Conservation (phyloP, 2,888 invertebrate species). For the Altica lythri region DNA sequence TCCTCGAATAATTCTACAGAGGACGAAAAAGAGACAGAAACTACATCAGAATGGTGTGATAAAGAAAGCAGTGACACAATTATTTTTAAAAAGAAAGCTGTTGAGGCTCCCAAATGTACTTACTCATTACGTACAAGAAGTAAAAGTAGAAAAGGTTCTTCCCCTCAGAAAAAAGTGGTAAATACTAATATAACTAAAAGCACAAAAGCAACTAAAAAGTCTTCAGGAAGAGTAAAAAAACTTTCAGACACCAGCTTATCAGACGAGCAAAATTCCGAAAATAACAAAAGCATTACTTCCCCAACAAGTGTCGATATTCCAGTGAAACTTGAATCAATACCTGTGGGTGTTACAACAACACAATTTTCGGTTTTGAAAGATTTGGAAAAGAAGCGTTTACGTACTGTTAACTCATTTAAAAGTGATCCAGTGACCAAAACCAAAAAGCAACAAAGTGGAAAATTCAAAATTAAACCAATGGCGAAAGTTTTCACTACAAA, state of each 20-base stretch:
- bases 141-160: slow-evolving; percentile 13
- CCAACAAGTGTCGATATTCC: not conserved
- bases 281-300: slow-evolving; percentile 1
- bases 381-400: slow-evolving; percentile 46
- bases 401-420: slow-evolving; percentile 44
- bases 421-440: slow-evolving; percentile 4
- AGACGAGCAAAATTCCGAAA: not conserved
- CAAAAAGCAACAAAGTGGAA: slow-evolving; percentile 15
- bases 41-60: slow-evolving; percentile 12
- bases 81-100: slow-evolving; percentile 30
- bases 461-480: slow-evolving; percentile 36
- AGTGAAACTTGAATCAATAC: not conserved
- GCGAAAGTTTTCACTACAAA: slow-evolving; percentile 20
- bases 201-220: not conserved
- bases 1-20: slow-evolving; percentile 6
- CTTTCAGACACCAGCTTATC: not conserved
- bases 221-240: not conserved
- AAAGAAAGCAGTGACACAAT: slow-evolving; percentile 38
- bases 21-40: slow-evolving; percentile 8
- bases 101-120: slow-evolving; percentile 25
- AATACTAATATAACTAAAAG: not conserved
- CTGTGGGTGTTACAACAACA: not conserved
- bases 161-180: not conserved
- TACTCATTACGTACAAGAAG: slow-evolving; percentile 30
- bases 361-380: slow-evolving; percentile 37